Evolutionary conservation across 2,888 invertebrate genomes (phyloP), one percentile per base, ranked within the genome.

Genomic region (Cylloceria caligata): DNA sequence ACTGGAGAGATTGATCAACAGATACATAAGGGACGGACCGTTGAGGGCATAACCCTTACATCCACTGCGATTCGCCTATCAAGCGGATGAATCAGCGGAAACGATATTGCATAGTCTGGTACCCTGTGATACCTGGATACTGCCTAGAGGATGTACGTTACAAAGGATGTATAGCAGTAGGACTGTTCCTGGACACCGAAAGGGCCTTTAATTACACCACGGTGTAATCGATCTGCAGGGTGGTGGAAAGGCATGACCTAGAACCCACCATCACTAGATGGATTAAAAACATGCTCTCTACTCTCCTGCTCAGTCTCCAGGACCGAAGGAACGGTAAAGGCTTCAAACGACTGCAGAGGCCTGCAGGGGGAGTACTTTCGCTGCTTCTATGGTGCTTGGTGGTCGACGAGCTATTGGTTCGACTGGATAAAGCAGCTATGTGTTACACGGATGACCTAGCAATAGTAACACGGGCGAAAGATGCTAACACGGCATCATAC

Each of bases 1-100:
- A 0, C 7, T 87, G 65, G 86, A 87, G 49, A 83, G 83, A 69
- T 72, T 87, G 36, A 79, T 86, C 16, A 82, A 85, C 36, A 78
- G 83, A 49, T 19, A 77, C 71, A 83, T 86, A 0, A 78, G 75
- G 36, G 82, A 83, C 7, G 64, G 19, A 27, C 76, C 80, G 3
- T 24, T 84, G n/a, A n/a, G n/a, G n/a, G n/a, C n/a, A n/a, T n/a
- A n/a, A n/a, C n/a, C n/a, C n/a, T n/a, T n/a, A n/a, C n/a, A n/a
- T n/a, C n/a, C n/a, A n/a, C n/a, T n/a, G n/a, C n/a, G n/a, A n/a
- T n/a, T n/a, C n/a, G n/a, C n/a, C 30, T 5, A 30, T 3, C 30
- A 30, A 5, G 30, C 30, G 30, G 30, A 5, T 5, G 5, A 30
- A 16, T 71, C 6, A 1, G 34, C 34, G 27, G 34, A 1, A 36